Evolutionary conservation across 2,888 invertebrate genomes (phyloP), one percentile per base, ranked within the genome.

Genomic region (Orchestes rusci): DNA sequence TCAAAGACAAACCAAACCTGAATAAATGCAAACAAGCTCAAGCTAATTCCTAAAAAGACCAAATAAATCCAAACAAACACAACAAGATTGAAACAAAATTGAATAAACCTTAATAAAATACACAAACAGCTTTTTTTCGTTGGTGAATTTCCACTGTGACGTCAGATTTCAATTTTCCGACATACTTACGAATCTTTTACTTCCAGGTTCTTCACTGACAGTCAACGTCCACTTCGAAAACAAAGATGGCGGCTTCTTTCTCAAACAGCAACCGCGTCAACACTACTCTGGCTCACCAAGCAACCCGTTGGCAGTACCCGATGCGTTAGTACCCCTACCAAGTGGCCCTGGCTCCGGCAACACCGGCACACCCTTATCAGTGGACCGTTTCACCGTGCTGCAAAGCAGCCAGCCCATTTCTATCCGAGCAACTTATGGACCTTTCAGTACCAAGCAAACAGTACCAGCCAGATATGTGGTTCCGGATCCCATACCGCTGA

Each of bases 401-500:
- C 89, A 92, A 67, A 90, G 89, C 28, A 86, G 89, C 34, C 85
- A 90, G 56, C 89, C 93, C 16, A 89, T 90, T 20, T 90, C 91
- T 16, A 86, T 95, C 30, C 77, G 92, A 48, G 93, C 93, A 36
- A 88, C 86, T 29, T 93, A 93, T 64, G 95, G 94, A 3, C 94
- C 94, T 4, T 94, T 94, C 70, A 90, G 90, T 56, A 93, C 92
- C 41, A 92, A 92, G 64, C 92, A 94, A 70, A 92, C 92, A 1
- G 91, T 94, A 28, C 91, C 92, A 28, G 89, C 91, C 2, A 76
- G 85, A 30, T 90, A 88, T 64, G 84, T 91, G 48, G 88, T 91
- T 37, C 89, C 90, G 4, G 90, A 91, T 67, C 82, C 84, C 1
- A 68, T 86, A 44, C 67, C 67, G 3, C 48, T 68, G 33, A 69